Conservation (phyloP, 35 echinoderm and acorn worm genomes). For the Apostichopus californicus region DNA sequence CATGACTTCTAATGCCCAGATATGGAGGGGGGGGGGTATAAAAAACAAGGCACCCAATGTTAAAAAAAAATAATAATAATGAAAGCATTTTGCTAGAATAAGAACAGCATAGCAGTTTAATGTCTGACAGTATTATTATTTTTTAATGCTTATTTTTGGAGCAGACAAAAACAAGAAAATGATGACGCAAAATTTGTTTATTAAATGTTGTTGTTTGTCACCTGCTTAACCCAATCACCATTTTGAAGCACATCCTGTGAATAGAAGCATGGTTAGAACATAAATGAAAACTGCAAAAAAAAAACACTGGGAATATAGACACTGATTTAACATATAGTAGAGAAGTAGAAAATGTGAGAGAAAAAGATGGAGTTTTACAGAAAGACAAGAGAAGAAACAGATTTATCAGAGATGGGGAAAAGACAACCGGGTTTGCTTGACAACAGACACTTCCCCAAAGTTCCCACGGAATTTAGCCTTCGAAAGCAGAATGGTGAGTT, state of each 20-base stretch:
- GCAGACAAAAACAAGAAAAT: not conserved
- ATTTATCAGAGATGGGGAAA: too few species aligned
- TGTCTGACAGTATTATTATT: not conserved
- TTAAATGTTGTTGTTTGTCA: not conserved
- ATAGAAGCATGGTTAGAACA: not conserved
- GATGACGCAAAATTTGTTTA: not conserved
- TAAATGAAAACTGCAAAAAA: too few species aligned
- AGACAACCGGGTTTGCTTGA: too few species aligned
- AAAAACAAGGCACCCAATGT: not conserved
- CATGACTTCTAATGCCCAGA: not conserved
- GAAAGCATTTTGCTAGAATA: not conserved
- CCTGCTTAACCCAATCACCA: conserved; percentile 21
- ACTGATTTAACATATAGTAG: too few species aligned
- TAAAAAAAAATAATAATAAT: not conserved
- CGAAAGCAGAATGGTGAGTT: too few species aligned
- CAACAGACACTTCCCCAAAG: too few species aligned
- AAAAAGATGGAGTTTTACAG: too few species aligned
- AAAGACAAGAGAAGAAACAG: too few species aligned
- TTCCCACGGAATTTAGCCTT: too few species aligned
- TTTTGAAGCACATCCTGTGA: not conserved
- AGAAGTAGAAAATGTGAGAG: too few species aligned
- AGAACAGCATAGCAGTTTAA: not conserved
- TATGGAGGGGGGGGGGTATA: not conserved
- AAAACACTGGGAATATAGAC: too few species aligned
- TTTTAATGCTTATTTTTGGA: not conserved